Evolutionary conservation across 2,888 invertebrate species (phyloP), one percentile per base, ranked within the genome.

Genomic region (Slavum lentiscoides): DNA sequence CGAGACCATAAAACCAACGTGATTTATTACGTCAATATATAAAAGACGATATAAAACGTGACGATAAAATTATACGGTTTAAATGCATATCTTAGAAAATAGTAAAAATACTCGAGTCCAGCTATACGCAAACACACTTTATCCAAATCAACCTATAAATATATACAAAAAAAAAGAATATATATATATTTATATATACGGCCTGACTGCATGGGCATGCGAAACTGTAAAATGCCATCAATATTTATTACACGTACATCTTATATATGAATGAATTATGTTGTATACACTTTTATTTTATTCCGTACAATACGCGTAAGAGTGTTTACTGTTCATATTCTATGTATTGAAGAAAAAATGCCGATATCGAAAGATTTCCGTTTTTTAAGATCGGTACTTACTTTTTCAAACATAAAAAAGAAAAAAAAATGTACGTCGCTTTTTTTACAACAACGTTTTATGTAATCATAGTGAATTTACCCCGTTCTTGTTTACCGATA

Each of bases 41-140:
- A 66, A 66, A 64, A 21, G 30, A 74, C 21, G 55, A 37, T 74
- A 55, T 64, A 75, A 75, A 75, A 75, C 75, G 75, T 58, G 67
- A 58, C 67, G 67, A 75, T 75, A 75, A 75, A 75, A 58, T 67
- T 75, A 67, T 43, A 58, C 43, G 43, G 39, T 59, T 58, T 30
- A 2, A 64, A 23, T 23, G 67, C 75, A 59, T 43, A 67, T 75
- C 75, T 75, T 30, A 43, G 39, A 43, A 39, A 67, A 75, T 75
- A 67, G 67, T 67, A 67, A 58, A 67, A 59, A 58, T 43, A 67
- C 55, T 58, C 66, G 58, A 67, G 58, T 55, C 17, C n/a, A 43
- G 53, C 13, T 30, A 39, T 30, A 11, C 9, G 39, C 30, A 58
- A 61, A 61, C 23, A 61, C 23, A 30, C 30, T 49, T 37, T 64